Evolutionary conservation across 2,797 vertebrate species (phyloP), one percentile per base, ranked within the genome.

Genomic region (Pelochelys cantorii): DNA sequence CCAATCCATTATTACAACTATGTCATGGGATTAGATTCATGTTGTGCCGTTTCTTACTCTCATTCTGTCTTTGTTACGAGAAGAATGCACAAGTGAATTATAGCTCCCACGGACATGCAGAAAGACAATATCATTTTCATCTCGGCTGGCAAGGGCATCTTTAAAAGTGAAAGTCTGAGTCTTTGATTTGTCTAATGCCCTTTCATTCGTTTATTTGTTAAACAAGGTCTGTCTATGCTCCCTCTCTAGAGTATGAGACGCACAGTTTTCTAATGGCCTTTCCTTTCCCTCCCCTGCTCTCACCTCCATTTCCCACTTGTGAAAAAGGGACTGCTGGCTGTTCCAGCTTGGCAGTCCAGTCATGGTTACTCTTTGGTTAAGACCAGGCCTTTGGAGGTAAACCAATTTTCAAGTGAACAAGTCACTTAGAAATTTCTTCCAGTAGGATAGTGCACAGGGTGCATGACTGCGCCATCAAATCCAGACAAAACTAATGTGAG

Each of bases 51-150:
- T 92, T 93, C 78, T 89, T 75, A 78, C 20, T 1, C 37, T 53
- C 23, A 54, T 90, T 92, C 95, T 57, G 62, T 77, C 80, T 93
- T 54, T 82, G 80, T 85, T 27, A 54, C 65, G 27, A 88, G 89
- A 95, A 80, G 13, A 93, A 95, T 93, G 68, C 86, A 84, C 77
- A 92, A 65, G 77, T 34, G 85, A 81, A 85, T 53, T 68, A 79
- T 53, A 60, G 59, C 5, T 95, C 55, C 55, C 79, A 56, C 65
- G 53, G 52, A n/a, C 23, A 11, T 34, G 22, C 59, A 83, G 52
- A 27, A 54, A 56, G 29, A 59, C 55, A 42, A 42, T 42, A 87
- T 79, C 84, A 60, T 34, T 48, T 11, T 29, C 5, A 34, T 77
- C 78, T 93, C 74, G 81, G 37, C 56, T 81, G 80, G 37, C 29